These are phyloP conservation scores for Meloidogyne exigua DNA, from an alignment of 1,140 invertebrate species.

Conservation along the genomic window DNA sequence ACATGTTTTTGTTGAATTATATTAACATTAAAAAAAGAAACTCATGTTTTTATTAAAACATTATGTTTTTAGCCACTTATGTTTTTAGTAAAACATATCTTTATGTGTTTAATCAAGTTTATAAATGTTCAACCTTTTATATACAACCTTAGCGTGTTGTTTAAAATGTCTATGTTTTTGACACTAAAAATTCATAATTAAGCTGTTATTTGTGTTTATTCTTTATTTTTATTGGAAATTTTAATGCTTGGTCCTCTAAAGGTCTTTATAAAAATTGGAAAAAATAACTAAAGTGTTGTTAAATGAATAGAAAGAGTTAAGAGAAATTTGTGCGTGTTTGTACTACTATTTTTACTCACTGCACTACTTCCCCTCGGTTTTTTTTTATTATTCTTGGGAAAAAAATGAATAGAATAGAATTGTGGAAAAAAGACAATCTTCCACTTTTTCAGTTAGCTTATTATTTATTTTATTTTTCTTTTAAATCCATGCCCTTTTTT, in stretches of 20 bases:
- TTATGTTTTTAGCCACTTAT: too few relatives aligned
- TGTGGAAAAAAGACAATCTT: not conserved
- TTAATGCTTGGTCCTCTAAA: not conserved
- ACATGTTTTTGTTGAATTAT: too few relatives aligned
- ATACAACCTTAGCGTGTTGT: not conserved
- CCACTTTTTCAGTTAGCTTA: not conserved
- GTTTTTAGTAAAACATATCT: too few relatives aligned
- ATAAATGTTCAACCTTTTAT: too few relatives aligned
- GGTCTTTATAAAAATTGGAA: not conserved
- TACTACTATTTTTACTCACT: not conserved
- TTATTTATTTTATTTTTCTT: not conserved
- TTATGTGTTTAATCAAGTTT: too few relatives aligned
- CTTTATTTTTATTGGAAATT: not conserved
- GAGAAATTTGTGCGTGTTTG: not conserved
- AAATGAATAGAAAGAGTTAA: not conserved
- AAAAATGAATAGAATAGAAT: not conserved
- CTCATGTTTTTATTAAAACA: too few relatives aligned
- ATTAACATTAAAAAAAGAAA: too few relatives aligned
- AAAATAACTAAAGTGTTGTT: not conserved
- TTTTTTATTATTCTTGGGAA: not conserved
- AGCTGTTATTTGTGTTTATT: not conserved
- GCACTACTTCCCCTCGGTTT: not conserved
- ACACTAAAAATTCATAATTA: conserved; percentile 1
- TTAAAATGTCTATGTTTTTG: not conserved
- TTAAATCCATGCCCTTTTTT: not conserved